phyloP scores from a whole-genome alignment of 2,888 invertebrate genomes.

The Drosophila melanosoma region DNA sequence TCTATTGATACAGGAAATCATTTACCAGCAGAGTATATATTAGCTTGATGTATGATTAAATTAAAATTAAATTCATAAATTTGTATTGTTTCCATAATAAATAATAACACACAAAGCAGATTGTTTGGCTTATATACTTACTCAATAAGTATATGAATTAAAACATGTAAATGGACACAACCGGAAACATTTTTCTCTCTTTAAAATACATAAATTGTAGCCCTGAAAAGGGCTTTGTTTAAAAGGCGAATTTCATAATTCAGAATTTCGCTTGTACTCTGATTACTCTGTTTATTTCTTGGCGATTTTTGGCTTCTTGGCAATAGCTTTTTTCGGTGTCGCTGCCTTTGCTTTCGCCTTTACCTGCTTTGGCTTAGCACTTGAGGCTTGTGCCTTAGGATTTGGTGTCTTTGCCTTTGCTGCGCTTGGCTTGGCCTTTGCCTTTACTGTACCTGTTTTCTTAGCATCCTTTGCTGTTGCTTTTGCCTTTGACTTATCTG shows the following conservation, averaged over 20 bases:
- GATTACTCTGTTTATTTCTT: constrained; percentile 29
- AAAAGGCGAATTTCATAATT: too few relatives aligned
- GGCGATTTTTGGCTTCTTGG: constrained; percentile 46
- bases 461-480: constrained; percentile 49
- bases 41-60: too few relatives aligned
- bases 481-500: constrained; percentile 45
- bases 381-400: constrained; percentile 31
- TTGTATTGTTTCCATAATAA: too few relatives aligned
- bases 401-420: constrained; percentile 41
- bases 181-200: constrained; percentile 1
- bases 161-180: too few relatives aligned
- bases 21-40: too few relatives aligned
- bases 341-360: constrained; percentile 29
- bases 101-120: too few relatives aligned
- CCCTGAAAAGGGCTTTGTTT: constrained; percentile 15
- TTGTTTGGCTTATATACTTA: too few relatives aligned
- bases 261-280: not conserved
- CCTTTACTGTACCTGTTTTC: constrained; percentile 47
- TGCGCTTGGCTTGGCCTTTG: constrained; percentile 33
- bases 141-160: not conserved
- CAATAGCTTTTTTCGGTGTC: constrained; percentile 38
- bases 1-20: too few relatives aligned
- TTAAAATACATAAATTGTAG: constrained; percentile 6
- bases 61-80: too few relatives aligned
- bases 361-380: constrained; percentile 43